Evolutionary conservation across 2,888 invertebrate species (phyloP).

Genomic region (Drosophila ezoana): DNA sequence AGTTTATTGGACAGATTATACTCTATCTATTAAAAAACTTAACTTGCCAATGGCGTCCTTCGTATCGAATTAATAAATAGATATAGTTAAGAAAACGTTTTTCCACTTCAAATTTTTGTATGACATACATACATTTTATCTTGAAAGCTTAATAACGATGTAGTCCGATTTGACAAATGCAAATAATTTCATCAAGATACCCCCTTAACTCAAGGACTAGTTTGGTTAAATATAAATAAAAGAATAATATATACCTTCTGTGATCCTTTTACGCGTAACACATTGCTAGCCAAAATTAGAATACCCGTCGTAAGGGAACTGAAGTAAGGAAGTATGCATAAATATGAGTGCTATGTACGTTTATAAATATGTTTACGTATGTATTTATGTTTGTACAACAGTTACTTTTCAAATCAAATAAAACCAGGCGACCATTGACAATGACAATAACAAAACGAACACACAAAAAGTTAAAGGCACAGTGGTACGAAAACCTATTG

Average conservation of each 20-base stretch:
- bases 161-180: no score
- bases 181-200: no score
- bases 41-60: no score
- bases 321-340: constrained; percentile 25
- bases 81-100: no score
- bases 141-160: no score
- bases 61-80: no score
- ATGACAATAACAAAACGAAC: constrained; percentile 35
- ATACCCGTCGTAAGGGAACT: constrained; percentile 15
- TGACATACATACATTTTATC: no score
- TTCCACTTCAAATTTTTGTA: no score
- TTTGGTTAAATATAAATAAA: neutral
- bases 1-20: no score
- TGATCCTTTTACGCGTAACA: neutral
- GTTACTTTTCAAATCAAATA: constrained; percentile 76
- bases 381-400: constrained; percentile 43
- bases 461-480: constrained; percentile 31
- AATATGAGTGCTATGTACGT: constrained; percentile 2
- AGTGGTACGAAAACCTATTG: constrained; percentile 50
- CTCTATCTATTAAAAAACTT: no score
- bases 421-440: constrained; percentile 49
- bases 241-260: neutral
- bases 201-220: no score
- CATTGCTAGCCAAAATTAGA: neutral
- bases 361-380: constrained; percentile 9